Conservation (phyloP, 2,113 vertebrate species). For the Helogale parvula region DNA sequence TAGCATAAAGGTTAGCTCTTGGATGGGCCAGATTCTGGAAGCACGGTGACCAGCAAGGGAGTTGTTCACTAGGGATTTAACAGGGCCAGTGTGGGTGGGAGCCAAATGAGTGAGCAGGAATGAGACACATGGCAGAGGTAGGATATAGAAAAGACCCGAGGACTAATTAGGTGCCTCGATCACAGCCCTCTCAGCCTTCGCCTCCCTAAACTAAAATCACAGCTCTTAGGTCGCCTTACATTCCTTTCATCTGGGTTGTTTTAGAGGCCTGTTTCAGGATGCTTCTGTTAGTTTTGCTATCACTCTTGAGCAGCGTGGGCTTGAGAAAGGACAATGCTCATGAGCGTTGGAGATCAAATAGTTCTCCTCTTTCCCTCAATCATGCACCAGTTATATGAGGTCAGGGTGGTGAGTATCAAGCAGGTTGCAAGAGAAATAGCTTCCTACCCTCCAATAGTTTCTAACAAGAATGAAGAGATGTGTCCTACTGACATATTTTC, state of each 20-base stretch:
- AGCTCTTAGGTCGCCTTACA: slow-evolving; percentile 3
- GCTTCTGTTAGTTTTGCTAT: neutral
- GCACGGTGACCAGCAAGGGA: neutral
- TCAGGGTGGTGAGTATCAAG: neutral
- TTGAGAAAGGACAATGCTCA: slow-evolving; percentile 28
- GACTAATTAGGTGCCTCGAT: slow-evolving; percentile 16
- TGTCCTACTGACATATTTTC: neutral
- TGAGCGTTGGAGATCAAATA: slow-evolving; percentile 12
- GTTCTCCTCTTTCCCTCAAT: neutral
- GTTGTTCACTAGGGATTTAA: neutral
- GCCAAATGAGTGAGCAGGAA: neutral
- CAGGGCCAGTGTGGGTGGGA: neutral
- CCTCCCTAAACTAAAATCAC: neutral
- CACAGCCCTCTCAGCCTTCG: slow-evolving; percentile 15
- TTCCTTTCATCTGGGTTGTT: slow-evolving; percentile 54
- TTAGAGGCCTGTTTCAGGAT: slow-evolving; percentile 25
- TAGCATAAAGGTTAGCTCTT: too few relatives aligned
- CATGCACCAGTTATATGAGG: neutral
- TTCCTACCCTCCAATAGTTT: neutral
- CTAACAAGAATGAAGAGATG: neutral
- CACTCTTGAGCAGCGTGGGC: neutral
- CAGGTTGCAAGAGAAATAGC: neutral
- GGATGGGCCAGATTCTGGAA: neutral
- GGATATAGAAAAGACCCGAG: neutral
- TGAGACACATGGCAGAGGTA: neutral